Conservation (phyloP, 2,113 vertebrate genomes). For the Peucedramus taeniatus region DNA sequence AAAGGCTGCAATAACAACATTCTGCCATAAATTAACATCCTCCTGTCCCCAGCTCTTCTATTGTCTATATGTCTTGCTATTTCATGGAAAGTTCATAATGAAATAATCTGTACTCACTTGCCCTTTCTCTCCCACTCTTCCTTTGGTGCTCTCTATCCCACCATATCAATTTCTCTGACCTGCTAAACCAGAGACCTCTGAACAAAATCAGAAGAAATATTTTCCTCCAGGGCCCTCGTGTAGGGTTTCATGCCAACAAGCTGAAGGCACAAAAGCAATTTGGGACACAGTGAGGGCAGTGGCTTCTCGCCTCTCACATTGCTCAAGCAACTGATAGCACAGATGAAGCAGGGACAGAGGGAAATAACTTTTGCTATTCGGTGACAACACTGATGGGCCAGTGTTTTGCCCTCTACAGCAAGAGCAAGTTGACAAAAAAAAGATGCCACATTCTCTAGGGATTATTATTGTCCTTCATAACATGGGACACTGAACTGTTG, state of each 20-base stretch:
- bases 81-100: neutral
- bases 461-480: neutral
- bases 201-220: neutral
- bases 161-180: neutral
- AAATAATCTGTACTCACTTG: neutral
- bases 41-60: neutral
- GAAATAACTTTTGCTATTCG: neutral
- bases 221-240: neutral
- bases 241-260: neutral
- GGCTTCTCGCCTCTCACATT: neutral
- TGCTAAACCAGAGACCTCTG: neutral
- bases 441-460: neutral
- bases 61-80: neutral
- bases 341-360: neutral
- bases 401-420: neutral
- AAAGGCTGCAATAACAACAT: constrained; percentile 33
- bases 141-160: neutral
- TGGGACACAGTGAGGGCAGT: neutral
- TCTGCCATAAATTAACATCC: neutral
- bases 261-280: neutral
- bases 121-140: neutral
- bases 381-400: neutral
- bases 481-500: neutral
- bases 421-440: neutral
- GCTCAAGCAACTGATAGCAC: neutral